phyloP scores from a whole-genome alignment of 2,797 vertebrate genomes.

The Adelosebastes latens region DNA sequence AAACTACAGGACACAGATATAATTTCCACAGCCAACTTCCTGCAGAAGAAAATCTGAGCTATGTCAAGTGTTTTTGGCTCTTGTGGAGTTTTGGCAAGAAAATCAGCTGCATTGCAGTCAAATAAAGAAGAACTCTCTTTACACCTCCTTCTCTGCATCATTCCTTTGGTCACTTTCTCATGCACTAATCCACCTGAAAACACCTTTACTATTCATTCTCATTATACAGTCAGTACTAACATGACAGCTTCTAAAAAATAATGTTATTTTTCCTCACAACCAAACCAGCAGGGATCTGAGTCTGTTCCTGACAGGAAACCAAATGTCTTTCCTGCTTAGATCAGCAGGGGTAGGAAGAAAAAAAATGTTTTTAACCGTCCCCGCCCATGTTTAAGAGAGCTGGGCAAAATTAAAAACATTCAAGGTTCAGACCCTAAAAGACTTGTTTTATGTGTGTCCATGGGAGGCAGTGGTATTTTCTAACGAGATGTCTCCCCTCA shows the following conservation, averaged over 20 bases:
- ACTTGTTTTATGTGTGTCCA: background rate
- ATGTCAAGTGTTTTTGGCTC: constrained; percentile 69
- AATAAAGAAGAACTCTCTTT: constrained; percentile 51
- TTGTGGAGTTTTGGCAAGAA: constrained; percentile 71
- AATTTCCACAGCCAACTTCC: constrained; percentile 59
- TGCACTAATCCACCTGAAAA: background rate
- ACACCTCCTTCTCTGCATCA: constrained; percentile 43
- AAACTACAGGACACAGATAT: constrained; percentile 31
- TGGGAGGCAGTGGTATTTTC: background rate
- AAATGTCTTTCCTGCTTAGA: constrained; percentile 83
- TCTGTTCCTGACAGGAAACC: constrained; percentile 80
- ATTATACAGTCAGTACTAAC: background rate
- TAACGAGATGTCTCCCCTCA: background rate
- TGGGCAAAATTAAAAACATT: constrained; percentile 65
- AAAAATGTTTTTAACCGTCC: constrained; percentile 51
- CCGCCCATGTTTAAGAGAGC: constrained; percentile 59
- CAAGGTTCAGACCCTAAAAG: background rate
- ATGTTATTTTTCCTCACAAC: constrained; percentile 45
- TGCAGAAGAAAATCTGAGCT: constrained; percentile 60
- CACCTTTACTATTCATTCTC: constrained; percentile 12
- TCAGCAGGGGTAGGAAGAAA: constrained; percentile 76
- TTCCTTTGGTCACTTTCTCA: constrained; percentile 10
- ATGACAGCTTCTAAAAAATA: constrained; percentile 28
- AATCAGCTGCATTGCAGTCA: constrained; percentile 77
- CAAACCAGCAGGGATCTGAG: constrained; percentile 62